Evolutionary conservation across 2,888 invertebrate species (phyloP).

Genomic region (Orthosia cruda): DNA sequence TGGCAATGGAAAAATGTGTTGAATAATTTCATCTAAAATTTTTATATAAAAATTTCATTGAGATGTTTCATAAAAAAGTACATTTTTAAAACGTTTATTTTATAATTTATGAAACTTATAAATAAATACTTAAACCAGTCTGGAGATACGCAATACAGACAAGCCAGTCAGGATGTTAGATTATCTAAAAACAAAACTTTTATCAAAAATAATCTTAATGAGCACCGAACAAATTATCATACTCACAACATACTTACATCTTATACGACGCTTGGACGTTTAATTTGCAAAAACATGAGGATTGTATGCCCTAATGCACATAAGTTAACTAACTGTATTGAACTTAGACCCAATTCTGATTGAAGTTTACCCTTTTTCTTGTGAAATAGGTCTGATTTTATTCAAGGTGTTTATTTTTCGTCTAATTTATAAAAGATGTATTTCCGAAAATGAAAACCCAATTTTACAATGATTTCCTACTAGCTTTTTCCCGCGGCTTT

Average conservation of each 20-base stretch:
- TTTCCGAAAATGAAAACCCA: background rate
- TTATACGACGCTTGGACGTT: conserved; percentile 1
- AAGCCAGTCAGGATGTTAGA: too few species aligned
- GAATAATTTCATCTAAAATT: conserved; percentile 43
- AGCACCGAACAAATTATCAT: background rate
- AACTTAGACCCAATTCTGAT: conserved; percentile 12
- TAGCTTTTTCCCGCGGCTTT: too few species aligned
- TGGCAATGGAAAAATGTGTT: conserved; percentile 66
- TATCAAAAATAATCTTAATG: too few species aligned
- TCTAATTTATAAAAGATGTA: background rate
- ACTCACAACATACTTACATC: too few species aligned
- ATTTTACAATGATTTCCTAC: background rate
- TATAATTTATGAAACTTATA: background rate
- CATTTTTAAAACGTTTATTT: background rate
- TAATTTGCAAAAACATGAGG: conserved; percentile 25
- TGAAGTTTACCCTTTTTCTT: background rate
- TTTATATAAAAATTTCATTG: background rate
- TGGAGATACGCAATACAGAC: background rate
- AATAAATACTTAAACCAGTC: background rate
- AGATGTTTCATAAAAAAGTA: background rate
- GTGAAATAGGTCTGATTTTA: background rate
- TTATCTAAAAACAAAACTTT: background rate
- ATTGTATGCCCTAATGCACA: conserved; percentile 1
- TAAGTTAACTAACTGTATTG: background rate
- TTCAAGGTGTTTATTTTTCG: too few species aligned